Base-by-base conservation (phyloP, 1,140 invertebrate genomes). In the Brachionus rotundiformis region DNA sequence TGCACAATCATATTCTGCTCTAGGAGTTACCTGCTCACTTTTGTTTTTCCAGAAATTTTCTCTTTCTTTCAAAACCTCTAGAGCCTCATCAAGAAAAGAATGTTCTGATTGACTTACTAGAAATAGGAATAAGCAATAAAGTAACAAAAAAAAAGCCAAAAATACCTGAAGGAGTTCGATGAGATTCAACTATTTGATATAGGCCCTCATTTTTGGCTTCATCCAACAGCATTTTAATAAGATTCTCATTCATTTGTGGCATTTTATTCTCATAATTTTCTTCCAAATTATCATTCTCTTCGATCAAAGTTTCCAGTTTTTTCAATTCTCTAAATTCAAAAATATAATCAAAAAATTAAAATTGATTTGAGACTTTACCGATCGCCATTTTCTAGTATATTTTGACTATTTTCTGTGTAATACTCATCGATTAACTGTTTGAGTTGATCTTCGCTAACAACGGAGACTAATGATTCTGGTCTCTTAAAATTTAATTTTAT, bases 121-220 rank as follows among this genome's bases (percentile, higher is more conserved):
- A 36, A 10, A 25, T 4, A 68, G 36, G 3, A 73, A 13, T 44
- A 25, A 3, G n/a, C n/a, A 36, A 5, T 39, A 41, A 44, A 73
- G 1, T 44, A 27, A 7, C 0, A 11, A 73, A 44, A 25, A 47
- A 44, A 27, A 31, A 23, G 6, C 6, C 25, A 19, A 27, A 73
- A 23, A 11, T 73, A 73, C 68, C 68, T 73, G 68, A 73, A 2
- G 19, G 7, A 44, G 33, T 47, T 16, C 68, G 68, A 25, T 41
- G 36, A 13, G 68, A 73, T 27, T 44, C 68, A 41, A 73, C 19
- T 23, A 73, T 73, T 73, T 73, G 68, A 44, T 73, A 73, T 54
- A 77, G 33, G 11, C 73, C 73, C 19, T 77, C 73, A 13, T 59
- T 33, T 77, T 77, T 54, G 13, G 73, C 73, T 19, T 77, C 73